phyloP scores from a whole-genome alignment of 1,140 invertebrate genomes.

The Sogatella furcifera region DNA sequence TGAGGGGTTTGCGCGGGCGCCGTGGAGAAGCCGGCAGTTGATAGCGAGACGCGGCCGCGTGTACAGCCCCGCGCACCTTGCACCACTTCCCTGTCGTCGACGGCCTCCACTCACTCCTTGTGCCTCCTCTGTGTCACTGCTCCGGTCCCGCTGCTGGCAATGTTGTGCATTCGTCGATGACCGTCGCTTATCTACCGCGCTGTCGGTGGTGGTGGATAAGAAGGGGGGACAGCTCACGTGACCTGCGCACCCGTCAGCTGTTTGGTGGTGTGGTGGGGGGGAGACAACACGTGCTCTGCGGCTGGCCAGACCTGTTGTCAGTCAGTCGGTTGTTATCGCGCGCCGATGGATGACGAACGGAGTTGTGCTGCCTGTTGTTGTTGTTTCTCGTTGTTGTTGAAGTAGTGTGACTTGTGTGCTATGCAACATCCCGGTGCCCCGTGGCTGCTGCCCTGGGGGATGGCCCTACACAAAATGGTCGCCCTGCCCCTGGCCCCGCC shows the following conservation, averaged over 20 bases:
- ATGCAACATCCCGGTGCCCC: slow-evolving; percentile 40
- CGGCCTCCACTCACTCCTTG: no score
- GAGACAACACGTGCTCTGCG: background rate
- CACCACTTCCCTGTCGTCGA: background rate
- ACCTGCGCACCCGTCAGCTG: background rate
- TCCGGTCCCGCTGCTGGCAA: background rate
- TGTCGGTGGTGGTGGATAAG: background rate
- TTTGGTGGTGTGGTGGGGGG: background rate
- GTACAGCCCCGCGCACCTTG: background rate
- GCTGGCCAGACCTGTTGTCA: background rate
- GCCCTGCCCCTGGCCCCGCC: slow-evolving; percentile 33
- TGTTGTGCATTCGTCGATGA: background rate
- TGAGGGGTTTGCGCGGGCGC: background rate
- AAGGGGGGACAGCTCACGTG: background rate
- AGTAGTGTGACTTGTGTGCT: background rate
- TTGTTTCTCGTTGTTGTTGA: no score
- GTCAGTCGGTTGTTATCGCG: slow-evolving; percentile 2
- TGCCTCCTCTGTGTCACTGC: background rate
- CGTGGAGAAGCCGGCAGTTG: background rate
- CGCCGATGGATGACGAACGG: background rate
- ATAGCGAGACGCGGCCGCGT: background rate
- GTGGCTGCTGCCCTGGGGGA: slow-evolving; percentile 42
- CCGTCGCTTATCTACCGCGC: background rate
- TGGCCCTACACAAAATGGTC: slow-evolving; percentile 41
- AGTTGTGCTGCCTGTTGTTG: no score